These are phyloP conservation scores for Morus bassanus DNA, from an alignment of 2,797 vertebrate species.

Conservation along the genomic window DNA sequence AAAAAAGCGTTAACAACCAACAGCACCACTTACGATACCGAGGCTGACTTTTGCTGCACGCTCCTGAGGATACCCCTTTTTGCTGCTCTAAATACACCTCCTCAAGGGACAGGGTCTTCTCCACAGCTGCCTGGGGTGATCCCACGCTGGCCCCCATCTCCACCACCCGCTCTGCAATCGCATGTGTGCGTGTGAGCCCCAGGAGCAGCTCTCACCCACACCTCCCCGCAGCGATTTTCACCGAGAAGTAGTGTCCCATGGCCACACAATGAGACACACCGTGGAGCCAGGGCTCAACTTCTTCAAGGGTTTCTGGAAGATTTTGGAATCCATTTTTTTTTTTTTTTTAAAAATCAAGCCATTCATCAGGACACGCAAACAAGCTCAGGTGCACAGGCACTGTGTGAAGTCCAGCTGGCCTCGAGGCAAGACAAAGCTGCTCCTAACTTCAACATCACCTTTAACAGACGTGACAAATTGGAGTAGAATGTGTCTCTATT, in stretches of 20 bases:
- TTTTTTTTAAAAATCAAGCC: background rate
- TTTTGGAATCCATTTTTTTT: background rate
- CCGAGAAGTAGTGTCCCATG: background rate
- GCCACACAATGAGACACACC: rapidly evolving
- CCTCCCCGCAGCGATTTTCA: background rate
- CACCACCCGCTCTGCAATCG: rapidly evolving
- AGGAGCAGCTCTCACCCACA: background rate
- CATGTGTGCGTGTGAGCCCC: rapidly evolving
- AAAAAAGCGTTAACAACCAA: background rate
- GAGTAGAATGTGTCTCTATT: background rate
- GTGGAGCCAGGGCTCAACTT: background rate
- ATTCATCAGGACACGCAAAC: background rate
- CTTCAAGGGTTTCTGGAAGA: background rate
- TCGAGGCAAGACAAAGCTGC: background rate
- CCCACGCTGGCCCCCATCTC: rapidly evolving
- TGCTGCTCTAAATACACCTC: background rate
- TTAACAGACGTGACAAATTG: constrained; percentile 1
- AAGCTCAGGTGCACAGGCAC: background rate
- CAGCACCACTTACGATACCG: background rate
- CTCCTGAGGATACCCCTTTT: background rate
- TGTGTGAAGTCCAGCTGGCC: background rate
- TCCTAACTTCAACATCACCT: background rate
- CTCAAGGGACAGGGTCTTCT: background rate
- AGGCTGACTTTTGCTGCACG: background rate
- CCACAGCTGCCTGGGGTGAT: background rate